Percentiles rank a stretch among this genome's conserved stretches.
Conservation (phyloP, 2,113 vertebrate genomes). For the Gambusia holbrooki region DNA sequence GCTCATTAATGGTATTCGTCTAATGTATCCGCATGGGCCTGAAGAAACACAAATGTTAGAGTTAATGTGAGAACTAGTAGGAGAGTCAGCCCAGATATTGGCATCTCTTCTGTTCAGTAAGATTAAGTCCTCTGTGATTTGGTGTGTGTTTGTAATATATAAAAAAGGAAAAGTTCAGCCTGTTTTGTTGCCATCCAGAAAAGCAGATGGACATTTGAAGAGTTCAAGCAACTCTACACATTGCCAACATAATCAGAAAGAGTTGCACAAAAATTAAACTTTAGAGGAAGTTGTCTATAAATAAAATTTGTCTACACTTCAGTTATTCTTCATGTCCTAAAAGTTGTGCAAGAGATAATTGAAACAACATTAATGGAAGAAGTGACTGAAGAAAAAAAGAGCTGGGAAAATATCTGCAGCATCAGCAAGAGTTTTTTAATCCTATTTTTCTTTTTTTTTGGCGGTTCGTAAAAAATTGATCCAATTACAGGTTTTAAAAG, state of each 20-base stretch:
- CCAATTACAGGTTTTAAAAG: background rate
- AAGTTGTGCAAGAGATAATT: background rate
- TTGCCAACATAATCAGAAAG: background rate
- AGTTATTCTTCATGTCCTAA: background rate
- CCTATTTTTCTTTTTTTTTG: background rate
- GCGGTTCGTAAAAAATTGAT: background rate
- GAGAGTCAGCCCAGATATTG: too few species aligned
- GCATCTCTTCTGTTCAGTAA: background rate
- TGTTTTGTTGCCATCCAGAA: background rate
- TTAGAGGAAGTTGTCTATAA: background rate
- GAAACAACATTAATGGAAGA: background rate
- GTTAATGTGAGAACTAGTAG: background rate
- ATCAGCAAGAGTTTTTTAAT: background rate
- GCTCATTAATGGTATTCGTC: slow-evolving; percentile 3
- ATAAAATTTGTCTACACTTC: background rate
- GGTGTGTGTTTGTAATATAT: background rate
- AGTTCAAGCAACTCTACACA: too few species aligned
- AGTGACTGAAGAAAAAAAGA: background rate
- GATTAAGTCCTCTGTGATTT: background rate
- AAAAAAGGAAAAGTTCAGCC: background rate
- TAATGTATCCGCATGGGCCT: background rate
- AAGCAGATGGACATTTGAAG: too few species aligned
- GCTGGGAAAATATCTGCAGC: too few species aligned
- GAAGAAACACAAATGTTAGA: background rate
- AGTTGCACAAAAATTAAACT: too few species aligned